phyloP scores from a whole-genome alignment of 1,140 invertebrate genomes.

The Proctacanthus coquilletti region DNA sequence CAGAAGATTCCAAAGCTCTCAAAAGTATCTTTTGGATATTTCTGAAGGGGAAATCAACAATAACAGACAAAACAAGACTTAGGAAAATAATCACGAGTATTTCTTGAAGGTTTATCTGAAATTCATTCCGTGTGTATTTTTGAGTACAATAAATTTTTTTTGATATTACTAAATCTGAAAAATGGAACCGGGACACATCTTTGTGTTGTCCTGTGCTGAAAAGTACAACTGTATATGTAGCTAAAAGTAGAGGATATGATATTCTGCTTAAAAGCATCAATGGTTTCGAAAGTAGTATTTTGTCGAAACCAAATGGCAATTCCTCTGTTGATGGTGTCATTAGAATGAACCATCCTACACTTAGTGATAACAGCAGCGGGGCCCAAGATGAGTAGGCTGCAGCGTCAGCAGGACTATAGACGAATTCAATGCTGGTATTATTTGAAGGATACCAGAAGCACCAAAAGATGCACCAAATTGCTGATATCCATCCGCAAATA shows the following conservation, averaged over 20 bases:
- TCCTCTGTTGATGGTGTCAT: conserved; percentile 11
- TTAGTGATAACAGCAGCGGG: conserved; percentile 42
- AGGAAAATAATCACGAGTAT: conserved; percentile 17
- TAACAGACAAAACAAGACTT: background rate
- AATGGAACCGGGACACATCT: conserved; percentile 13
- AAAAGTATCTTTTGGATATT: background rate
- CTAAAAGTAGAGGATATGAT: conserved; percentile 15
- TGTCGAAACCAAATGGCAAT: conserved; percentile 7
- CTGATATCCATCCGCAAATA: conserved; percentile 29
- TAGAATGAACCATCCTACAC: conserved; percentile 38
- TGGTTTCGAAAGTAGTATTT: conserved; percentile 9
- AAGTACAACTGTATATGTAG: conserved; percentile 14
- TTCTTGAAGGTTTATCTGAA: conserved; percentile 30
- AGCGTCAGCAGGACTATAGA: conserved; percentile 41
- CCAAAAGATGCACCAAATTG: conserved; percentile 33
- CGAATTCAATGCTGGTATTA: conserved; percentile 38
- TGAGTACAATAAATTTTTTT: no score
- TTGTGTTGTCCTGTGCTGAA: conserved; percentile 15
- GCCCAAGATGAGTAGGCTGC: conserved; percentile 46
- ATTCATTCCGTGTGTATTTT: conserved; percentile 5
- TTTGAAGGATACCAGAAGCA: conserved; percentile 43
- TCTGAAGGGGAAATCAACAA: background rate
- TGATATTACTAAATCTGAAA: conserved; percentile 16
- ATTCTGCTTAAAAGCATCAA: conserved; percentile 15
- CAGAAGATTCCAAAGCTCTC: background rate